Evolutionary conservation across 2,113 vertebrate genomes (phyloP).

Genomic region (Engystomops pustulosus): DNA sequence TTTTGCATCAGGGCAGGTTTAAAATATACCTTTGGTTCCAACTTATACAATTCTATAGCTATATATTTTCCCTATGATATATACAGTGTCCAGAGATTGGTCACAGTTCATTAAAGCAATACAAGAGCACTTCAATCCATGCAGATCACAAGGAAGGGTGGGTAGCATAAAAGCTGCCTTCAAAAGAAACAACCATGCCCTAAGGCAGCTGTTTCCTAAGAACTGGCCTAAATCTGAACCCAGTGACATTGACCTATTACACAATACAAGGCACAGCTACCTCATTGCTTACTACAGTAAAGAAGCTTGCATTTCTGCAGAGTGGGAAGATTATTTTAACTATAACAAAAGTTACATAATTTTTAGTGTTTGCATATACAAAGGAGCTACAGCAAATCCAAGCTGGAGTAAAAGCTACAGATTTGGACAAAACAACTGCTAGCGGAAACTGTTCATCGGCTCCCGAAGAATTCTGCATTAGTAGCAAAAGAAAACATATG

Average conservation of each 20-base stretch:
- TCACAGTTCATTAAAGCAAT: neutral
- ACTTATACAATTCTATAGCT: no score
- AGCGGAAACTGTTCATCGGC: neutral
- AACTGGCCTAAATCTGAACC: constrained; percentile 11
- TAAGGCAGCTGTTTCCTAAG: constrained; percentile 17
- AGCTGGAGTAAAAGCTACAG: neutral
- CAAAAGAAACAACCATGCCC: constrained; percentile 3
- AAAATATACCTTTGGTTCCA: no score
- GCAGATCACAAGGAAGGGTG: constrained; percentile 1
- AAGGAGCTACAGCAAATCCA: neutral
- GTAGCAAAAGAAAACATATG: neutral
- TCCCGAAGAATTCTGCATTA: neutral
- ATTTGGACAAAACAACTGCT: neutral
- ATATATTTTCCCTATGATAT: neutral
- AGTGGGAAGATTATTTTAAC: neutral
- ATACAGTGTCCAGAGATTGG: neutral
- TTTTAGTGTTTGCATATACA: neutral
- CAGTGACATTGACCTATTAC: constrained; percentile 6
- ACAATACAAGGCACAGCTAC: neutral
- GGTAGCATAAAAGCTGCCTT: neutral
- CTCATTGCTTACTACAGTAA: neutral
- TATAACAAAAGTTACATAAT: neutral
- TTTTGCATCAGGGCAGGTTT: no score
- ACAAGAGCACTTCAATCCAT: neutral
- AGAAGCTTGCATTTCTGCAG: neutral